Evolutionary conservation across 2,888 invertebrate genomes (phyloP).

Genomic region (Chaitophorus viminalis): DNA sequence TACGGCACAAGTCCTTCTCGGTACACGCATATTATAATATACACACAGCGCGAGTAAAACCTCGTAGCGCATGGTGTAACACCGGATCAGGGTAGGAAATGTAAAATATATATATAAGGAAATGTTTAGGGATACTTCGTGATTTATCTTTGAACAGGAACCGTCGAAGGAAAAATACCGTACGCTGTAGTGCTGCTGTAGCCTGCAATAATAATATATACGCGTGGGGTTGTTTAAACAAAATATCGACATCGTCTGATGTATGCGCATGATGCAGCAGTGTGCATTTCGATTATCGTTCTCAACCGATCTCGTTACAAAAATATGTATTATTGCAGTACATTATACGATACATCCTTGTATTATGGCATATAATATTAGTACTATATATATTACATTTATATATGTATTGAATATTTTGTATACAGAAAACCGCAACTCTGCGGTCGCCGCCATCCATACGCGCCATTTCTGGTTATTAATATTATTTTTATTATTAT

Average conservation of each 20-base stretch:
- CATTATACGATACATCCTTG: background rate
- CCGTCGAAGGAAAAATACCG: background rate
- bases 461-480: background rate
- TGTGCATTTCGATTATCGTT: constrained; percentile 12
- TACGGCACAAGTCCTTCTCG: constrained; percentile 38
- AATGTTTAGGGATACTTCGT: constrained; percentile 36
- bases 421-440: background rate
- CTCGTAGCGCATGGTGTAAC: background rate
- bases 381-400: too few species aligned
- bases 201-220: background rate
- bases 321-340: background rate
- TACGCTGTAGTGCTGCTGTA: too few species aligned
- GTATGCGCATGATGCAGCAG: background rate
- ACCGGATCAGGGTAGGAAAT: background rate
- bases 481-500: background rate
- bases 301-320: constrained; percentile 27
- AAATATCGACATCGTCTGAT: constrained; percentile 32
- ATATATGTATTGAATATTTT: background rate
- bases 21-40: too few species aligned
- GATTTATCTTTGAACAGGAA: constrained; percentile 23
- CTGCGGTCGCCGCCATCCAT: background rate
- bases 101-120: too few species aligned
- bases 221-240: background rate
- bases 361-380: too few species aligned
- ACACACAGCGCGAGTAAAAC: background rate